Conservation (phyloP, 2,888 invertebrate genomes). For the Orchesellides sinensis region DNA sequence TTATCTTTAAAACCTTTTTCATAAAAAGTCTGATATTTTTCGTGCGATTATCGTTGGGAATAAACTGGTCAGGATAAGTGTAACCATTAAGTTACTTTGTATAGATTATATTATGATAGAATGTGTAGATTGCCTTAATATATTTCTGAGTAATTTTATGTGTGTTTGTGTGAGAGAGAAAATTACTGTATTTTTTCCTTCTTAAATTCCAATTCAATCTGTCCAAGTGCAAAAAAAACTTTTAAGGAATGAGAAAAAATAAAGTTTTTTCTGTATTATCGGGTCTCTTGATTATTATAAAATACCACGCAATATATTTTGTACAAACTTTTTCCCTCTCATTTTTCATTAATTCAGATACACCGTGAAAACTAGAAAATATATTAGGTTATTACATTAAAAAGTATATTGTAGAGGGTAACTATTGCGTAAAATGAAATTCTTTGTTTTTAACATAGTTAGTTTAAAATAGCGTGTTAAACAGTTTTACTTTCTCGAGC, state of each 20-base stretch:
- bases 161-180: too few species aligned
- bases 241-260: neutral
- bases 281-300: neutral
- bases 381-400: neutral
- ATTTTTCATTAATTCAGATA: neutral
- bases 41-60: too few species aligned
- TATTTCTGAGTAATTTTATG: too few species aligned
- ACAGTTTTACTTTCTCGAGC: neutral
- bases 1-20: neutral
- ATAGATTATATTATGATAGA: too few species aligned
- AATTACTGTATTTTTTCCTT: neutral
- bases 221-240: too few species aligned
- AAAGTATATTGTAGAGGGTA: neutral
- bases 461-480: neutral
- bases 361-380: neutral
- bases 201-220: neutral
- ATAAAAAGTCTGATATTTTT: neutral
- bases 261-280: neutral
- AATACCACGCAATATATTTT: constrained; percentile 7
- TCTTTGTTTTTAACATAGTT: neutral
- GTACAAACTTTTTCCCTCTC: neutral
- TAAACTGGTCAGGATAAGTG: neutral
- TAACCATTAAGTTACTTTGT: neutral
- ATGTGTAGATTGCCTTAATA: too few species aligned
- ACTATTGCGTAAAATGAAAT: neutral